These are phyloP conservation scores for Pelochelys cantorii DNA, from an alignment of 2,797 vertebrate genomes.

Conservation along the genomic window DNA sequence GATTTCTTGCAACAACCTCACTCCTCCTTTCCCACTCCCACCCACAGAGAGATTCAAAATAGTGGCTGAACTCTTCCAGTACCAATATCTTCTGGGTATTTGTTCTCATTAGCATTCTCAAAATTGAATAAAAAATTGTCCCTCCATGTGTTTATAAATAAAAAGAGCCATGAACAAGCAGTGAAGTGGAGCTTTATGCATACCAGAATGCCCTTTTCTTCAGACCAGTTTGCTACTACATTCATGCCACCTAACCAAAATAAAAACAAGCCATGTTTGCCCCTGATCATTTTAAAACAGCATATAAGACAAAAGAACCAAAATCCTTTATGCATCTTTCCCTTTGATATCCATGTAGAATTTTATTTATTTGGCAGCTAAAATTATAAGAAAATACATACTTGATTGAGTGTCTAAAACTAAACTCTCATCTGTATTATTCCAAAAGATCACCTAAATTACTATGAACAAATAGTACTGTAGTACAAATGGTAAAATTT, in stretches of 20 bases:
- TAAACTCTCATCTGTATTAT: too few relatives aligned
- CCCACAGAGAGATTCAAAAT: neutral
- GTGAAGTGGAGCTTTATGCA: neutral
- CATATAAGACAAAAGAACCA: neutral
- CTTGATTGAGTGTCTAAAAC: neutral
- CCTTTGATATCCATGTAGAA: neutral
- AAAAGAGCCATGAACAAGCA: neutral
- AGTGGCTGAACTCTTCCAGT: neutral
- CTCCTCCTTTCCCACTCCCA: neutral
- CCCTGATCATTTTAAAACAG: neutral
- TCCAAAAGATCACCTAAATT: too few relatives aligned
- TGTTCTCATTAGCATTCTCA: neutral
- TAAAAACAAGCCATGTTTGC: neutral
- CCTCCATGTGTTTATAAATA: neutral
- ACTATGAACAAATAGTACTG: too few relatives aligned
- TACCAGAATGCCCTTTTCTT: neutral
- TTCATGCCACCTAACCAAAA: neutral
- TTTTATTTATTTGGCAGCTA: neutral
- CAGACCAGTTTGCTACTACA: neutral
- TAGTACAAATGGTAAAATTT: too few relatives aligned
- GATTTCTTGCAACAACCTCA: neutral
- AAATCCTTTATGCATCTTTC: neutral
- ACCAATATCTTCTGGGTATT: neutral
- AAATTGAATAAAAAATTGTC: neutral
- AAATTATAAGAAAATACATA: constrained; percentile 32